A percentile compares a stretch with the other conserved stretches of the same genome.
These are phyloP conservation scores for Nomada flava DNA, from an alignment of 2,888 invertebrate genomes.

Conservation along the genomic window DNA sequence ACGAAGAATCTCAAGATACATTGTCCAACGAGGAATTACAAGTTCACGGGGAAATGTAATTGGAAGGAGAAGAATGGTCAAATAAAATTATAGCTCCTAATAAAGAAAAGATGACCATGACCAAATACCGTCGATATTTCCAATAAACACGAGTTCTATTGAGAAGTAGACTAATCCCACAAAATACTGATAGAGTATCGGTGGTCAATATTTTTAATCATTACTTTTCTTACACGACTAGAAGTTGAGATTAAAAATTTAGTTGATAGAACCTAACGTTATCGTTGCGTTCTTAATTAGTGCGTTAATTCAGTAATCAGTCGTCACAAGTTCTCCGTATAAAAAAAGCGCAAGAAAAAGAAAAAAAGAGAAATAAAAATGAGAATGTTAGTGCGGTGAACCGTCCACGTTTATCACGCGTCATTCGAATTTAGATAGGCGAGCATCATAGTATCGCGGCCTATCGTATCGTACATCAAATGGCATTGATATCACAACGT, in stretches of 20 bases:
- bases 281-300: conserved; percentile 34
- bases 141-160: not conserved
- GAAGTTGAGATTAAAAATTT: conserved; percentile 57
- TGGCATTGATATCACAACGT: conserved; percentile 2
- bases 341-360: conserved; percentile 4
- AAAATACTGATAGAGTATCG: conserved; percentile 6
- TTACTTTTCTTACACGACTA: conserved; percentile 54
- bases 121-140: not conserved
- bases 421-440: conserved; percentile 19
- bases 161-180: conserved; percentile 2
- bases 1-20: not conserved
- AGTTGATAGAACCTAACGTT: conserved; percentile 46
- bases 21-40: not conserved
- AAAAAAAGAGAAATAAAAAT: not conserved
- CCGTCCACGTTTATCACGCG: conserved; percentile 8
- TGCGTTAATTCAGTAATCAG: conserved; percentile 45
- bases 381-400: not conserved
- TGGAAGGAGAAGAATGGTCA: conserved; percentile 17
- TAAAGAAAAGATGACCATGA: not conserved
- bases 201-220: conserved; percentile 17
- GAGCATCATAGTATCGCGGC: conserved; percentile 1
- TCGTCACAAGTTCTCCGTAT: conserved; percentile 18
- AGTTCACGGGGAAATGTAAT: conserved; percentile 35
- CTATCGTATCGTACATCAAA: conserved; percentile 22
- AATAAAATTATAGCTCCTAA: not conserved